Percentiles rank a stretch among this genome's conserved stretches.
Conservation (phyloP, 1,140 invertebrate species). For the Drosophila simulans region DNA sequence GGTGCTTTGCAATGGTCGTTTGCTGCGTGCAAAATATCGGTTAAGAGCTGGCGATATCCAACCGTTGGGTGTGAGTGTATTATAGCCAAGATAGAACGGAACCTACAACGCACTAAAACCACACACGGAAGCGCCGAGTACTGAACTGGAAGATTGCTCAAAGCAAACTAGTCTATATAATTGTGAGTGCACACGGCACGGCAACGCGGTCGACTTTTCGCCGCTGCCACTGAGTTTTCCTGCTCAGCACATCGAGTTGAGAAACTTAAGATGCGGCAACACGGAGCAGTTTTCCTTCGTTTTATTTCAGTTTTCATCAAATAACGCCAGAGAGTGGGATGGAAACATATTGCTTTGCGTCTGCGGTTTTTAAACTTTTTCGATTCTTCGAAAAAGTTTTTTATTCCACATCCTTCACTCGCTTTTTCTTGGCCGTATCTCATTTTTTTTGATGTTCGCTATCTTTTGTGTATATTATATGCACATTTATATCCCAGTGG, state of each 20-base stretch:
- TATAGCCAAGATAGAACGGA: constrained; percentile 24
- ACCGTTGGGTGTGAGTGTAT: constrained; percentile 12
- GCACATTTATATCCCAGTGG: constrained; percentile 35
- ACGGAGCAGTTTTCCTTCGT: constrained; percentile 42
- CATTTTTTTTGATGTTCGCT: constrained; percentile 53
- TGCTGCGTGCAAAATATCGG: constrained; percentile 44
- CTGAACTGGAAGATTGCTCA: constrained; percentile 83
- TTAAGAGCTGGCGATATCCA: constrained; percentile 38
- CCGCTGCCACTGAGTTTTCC: constrained; percentile 51
- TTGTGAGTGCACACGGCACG: constrained; percentile 80
- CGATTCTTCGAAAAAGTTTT: constrained; percentile 51
- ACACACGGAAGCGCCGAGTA: constrained; percentile 71
- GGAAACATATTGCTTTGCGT: constrained; percentile 65
- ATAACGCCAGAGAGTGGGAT: constrained; percentile 77
- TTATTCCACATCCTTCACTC: constrained; percentile 52
- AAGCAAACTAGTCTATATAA: constrained; percentile 84
- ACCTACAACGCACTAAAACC: constrained; percentile 73
- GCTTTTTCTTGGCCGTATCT: constrained; percentile 29
- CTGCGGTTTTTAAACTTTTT: constrained; percentile 68
- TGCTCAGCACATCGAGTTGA: constrained; percentile 60
- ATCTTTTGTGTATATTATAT: constrained; percentile 57
- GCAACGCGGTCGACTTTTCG: constrained; percentile 32
- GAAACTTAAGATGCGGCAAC: constrained; percentile 77
- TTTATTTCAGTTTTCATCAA: constrained; percentile 65
- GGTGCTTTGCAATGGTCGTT: constrained; percentile 8